Conservation (phyloP, 2,888 invertebrate genomes). For the Caenorhabditis wallacei region DNA sequence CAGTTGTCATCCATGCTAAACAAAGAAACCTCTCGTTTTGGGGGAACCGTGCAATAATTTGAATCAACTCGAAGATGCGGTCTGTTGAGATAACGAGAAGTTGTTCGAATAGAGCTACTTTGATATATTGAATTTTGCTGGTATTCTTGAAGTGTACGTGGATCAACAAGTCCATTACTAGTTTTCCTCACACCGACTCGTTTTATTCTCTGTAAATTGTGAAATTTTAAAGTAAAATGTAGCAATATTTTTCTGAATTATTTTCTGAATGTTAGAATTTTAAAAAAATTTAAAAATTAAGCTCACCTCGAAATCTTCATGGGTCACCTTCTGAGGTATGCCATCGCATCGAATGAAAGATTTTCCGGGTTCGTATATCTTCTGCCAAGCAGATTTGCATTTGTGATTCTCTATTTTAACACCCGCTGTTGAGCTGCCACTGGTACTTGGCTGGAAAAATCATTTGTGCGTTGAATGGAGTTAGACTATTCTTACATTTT, state of each 20-base stretch:
- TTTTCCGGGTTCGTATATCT: slow-evolving; percentile 9
- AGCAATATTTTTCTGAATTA: not conserved
- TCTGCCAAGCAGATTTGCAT: slow-evolving; percentile 42
- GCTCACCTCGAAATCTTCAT: slow-evolving; percentile 40
- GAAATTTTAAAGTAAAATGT: not conserved
- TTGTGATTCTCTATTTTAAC: slow-evolving; percentile 37
- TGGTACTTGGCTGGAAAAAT: not conserved
- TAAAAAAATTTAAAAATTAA: no score
- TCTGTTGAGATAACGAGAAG: not conserved
- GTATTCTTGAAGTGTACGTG: slow-evolving; percentile 1
- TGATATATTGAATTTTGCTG: not conserved
- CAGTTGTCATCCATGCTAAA: slow-evolving; percentile 65
- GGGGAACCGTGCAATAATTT: slow-evolving; percentile 41
- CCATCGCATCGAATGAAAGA: slow-evolving; percentile 25
- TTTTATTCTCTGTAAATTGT: slow-evolving; percentile 29
- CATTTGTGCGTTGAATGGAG: not conserved
- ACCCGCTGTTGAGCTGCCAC: not conserved
- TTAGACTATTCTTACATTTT: not conserved
- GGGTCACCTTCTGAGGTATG: not conserved
- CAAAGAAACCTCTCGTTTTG: slow-evolving; percentile 56
- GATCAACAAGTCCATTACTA: slow-evolving; percentile 13
- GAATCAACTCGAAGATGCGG: slow-evolving; percentile 44
- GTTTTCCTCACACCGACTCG: slow-evolving; percentile 15
- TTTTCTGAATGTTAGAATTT: not conserved
- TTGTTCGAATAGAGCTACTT: not conserved